Conservation (phyloP, 2,888 invertebrate genomes). For the Serripes groenlandicus region DNA sequence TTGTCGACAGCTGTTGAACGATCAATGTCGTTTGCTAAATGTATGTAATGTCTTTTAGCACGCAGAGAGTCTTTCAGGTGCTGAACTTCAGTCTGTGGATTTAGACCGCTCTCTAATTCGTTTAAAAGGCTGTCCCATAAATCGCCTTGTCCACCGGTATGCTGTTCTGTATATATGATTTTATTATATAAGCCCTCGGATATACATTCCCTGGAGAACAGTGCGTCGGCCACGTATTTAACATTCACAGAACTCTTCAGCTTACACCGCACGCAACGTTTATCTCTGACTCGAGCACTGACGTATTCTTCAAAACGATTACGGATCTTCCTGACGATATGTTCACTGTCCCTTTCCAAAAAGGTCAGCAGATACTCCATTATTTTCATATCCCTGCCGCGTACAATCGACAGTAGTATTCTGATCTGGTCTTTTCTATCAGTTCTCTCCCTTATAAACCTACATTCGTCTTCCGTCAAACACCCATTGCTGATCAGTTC, state of each 20-base stretch:
- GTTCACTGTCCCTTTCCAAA: background rate
- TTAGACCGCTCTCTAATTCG: background rate
- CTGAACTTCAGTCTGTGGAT: background rate
- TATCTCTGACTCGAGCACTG: background rate
- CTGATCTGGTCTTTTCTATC: conserved; percentile 5
- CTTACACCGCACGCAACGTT: background rate
- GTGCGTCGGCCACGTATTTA: background rate
- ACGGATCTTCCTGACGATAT: background rate
- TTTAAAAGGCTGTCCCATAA: background rate
- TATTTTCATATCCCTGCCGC: background rate
- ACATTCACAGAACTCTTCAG: background rate
- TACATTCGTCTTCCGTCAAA: conserved; percentile 10
- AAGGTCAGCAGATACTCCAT: background rate
- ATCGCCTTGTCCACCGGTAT: background rate
- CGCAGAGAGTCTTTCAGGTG: background rate
- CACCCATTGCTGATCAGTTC: background rate
- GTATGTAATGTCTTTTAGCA: background rate
- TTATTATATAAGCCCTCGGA: background rate
- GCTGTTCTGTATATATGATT: background rate
- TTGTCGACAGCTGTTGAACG: background rate
- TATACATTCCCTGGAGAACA: background rate
- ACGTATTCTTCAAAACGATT: background rate
- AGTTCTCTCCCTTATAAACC: background rate
- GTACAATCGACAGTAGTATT: background rate
- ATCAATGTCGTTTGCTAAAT: background rate